These are phyloP conservation scores for Seriola quinqueradiata DNA, from an alignment of 2,113 vertebrate genomes.

Conservation along the genomic window DNA sequence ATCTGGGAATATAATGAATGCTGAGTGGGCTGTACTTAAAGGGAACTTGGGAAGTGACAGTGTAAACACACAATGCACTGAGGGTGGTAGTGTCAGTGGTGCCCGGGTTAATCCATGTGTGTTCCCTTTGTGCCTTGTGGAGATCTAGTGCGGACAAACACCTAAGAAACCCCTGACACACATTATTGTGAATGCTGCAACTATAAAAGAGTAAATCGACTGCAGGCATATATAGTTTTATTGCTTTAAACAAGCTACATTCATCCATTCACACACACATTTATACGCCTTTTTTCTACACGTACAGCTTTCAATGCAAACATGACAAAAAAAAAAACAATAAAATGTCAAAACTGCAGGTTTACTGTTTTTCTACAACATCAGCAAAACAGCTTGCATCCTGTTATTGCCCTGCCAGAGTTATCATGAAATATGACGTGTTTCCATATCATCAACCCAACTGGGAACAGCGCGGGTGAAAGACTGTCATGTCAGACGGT, in stretches of 20 bases:
- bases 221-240: no score
- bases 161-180: no score
- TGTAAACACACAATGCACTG: no score
- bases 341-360: neutral
- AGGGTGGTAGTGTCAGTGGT: no score
- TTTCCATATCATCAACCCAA: slow-evolving; percentile 1
- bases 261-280: no score
- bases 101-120: no score
- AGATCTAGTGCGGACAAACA: no score
- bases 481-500: slow-evolving; percentile 3
- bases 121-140: neutral
- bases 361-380: slow-evolving; percentile 1
- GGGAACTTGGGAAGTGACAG: no score
- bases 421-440: neutral
- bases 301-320: neutral
- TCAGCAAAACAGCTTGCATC: slow-evolving; percentile 12
- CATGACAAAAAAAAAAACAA: neutral
- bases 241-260: no score
- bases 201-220: neutral
- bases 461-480: neutral
- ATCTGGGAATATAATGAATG: neutral
- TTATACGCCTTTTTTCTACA: no score
- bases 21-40: neutral
- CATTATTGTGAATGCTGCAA: no score
- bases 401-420: neutral